phyloP scores from a whole-genome alignment of 2,797 vertebrate species.

The Dipus sagitta region DNA sequence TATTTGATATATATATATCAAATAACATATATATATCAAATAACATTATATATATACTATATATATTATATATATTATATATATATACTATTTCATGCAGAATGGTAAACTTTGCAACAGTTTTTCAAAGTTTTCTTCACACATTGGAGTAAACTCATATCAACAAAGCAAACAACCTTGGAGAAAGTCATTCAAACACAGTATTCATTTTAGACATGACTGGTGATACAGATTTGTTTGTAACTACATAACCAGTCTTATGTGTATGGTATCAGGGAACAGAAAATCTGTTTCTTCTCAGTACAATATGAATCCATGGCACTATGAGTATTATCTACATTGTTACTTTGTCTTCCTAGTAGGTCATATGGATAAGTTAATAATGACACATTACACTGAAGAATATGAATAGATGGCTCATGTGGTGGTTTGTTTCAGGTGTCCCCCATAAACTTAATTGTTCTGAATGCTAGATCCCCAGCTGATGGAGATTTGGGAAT shows the following conservation, averaged over 20 bases:
- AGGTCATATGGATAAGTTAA: background rate
- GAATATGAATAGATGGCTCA: background rate
- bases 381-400: background rate
- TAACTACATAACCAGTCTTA: background rate
- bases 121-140: background rate
- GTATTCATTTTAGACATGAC: background rate
- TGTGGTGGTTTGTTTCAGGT: too few species aligned
- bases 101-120: background rate
- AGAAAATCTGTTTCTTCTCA: slow-evolving; percentile 7
- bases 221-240: background rate
- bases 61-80: too few species aligned
- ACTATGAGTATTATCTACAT: background rate
- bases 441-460: too few species aligned
- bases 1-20: background rate
- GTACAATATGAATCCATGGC: background rate
- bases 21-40: too few species aligned
- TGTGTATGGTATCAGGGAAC: background rate
- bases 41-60: background rate
- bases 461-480: too few species aligned
- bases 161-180: background rate
- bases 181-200: background rate
- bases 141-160: background rate
- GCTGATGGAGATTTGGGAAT: too few species aligned
- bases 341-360: background rate
- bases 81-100: background rate